These are phyloP conservation scores for Siniperca obscura DNA, from an alignment of 2,797 vertebrate genomes.

Conservation along the genomic window DNA sequence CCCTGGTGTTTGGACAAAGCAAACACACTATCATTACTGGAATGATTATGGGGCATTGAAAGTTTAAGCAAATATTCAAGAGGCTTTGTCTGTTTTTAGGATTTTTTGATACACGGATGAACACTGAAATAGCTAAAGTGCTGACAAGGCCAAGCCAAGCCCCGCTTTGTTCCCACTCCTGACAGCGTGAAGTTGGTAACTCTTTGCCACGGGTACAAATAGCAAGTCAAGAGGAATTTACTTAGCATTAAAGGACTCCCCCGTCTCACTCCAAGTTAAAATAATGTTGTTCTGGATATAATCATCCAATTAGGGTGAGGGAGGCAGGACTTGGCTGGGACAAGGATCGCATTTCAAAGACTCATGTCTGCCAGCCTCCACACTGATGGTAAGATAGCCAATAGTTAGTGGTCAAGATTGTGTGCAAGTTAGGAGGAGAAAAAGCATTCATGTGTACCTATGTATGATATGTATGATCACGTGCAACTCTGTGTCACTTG, in stretches of 20 bases:
- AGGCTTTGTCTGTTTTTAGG: conserved; percentile 80
- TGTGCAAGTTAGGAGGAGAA: conserved; percentile 59
- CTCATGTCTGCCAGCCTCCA: conserved; percentile 82
- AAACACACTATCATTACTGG: conserved; percentile 81
- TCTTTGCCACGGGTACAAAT: conserved; percentile 79
- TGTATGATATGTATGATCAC: conserved; percentile 53
- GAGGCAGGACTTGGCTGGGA: conserved; percentile 84
- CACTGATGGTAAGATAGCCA: conserved; percentile 80
- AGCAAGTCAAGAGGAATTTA: conserved; percentile 81
- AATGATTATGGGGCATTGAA: conserved; percentile 82
- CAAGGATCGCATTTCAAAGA: conserved; percentile 89
- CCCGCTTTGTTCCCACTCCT: conserved; percentile 73
- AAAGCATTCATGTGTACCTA: conserved; percentile 69
- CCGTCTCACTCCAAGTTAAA: conserved; percentile 79
- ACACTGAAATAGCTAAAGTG: conserved; percentile 70
- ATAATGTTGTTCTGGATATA: conserved; percentile 91
- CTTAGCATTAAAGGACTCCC: conserved; percentile 79
- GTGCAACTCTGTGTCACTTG: conserved; percentile 54
- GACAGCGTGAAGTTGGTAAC: conserved; percentile 74
- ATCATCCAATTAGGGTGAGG: conserved; percentile 86
- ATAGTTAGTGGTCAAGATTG: conserved; percentile 62
- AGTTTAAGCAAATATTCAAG: conserved; percentile 85
- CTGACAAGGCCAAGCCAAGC: conserved; percentile 57
- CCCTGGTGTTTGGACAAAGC: conserved; percentile 77
- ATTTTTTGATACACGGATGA: conserved; percentile 76